phyloP scores from a whole-genome alignment of 2,113 vertebrate genomes.

The Bufo bufo region DNA sequence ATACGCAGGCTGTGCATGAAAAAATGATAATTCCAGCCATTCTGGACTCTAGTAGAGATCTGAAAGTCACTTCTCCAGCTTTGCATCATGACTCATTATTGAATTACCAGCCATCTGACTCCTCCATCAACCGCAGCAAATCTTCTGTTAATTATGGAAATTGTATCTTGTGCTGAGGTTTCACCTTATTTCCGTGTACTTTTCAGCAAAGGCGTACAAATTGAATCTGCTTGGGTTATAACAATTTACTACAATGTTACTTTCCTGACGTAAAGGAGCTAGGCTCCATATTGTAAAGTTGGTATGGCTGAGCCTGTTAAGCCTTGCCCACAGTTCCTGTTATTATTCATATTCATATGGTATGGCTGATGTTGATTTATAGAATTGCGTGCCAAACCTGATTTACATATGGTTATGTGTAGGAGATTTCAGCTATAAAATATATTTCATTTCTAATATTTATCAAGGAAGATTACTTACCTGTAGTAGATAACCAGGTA shows the following conservation, averaged over 20 bases:
- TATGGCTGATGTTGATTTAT: no score
- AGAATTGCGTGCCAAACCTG: not conserved
- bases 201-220: constrained; percentile 11
- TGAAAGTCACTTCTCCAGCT: constrained; percentile 26
- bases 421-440: not conserved
- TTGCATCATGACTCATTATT: constrained; percentile 24
- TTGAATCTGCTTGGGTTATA: not conserved
- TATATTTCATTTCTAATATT: not conserved
- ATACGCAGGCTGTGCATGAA: not conserved
- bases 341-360: constrained; percentile 18
- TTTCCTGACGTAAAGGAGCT: not conserved
- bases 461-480: not conserved
- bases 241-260: constrained; percentile 13
- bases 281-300: not conserved
- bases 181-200: not conserved
- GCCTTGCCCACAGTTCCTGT: not conserved
- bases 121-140: constrained; percentile 7
- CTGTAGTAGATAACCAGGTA: no score
- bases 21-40: not conserved
- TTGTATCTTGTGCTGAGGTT: not conserved
- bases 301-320: not conserved
- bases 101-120: constrained; percentile 13
- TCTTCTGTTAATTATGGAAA: constrained; percentile 31
- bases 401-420: not conserved
- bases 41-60: not conserved